These are phyloP conservation scores for Rhabdornis inornatus DNA, from an alignment of 2,113 vertebrate genomes.

Conservation along the genomic window DNA sequence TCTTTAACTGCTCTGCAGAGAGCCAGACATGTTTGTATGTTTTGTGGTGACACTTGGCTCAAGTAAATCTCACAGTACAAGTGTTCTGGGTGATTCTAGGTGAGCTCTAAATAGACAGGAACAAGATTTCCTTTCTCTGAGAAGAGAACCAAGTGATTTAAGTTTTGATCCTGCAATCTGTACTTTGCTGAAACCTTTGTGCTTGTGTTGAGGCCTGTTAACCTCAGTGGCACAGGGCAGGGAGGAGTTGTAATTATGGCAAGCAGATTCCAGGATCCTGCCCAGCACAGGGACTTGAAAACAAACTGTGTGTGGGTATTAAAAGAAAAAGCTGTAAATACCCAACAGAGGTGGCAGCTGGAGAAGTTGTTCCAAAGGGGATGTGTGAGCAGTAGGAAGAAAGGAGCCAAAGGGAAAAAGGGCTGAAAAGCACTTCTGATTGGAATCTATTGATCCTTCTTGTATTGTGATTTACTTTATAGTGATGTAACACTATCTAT, in stretches of 20 bases:
- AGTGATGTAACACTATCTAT: neutral
- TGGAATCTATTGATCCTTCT: neutral
- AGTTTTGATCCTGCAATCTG: neutral
- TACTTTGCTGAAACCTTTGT: neutral
- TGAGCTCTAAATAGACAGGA: neutral
- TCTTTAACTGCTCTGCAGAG: neutral
- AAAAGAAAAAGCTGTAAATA: neutral
- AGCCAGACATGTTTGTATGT: fast-evolving
- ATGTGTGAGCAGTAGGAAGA: neutral
- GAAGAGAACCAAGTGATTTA: neutral
- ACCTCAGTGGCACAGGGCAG: neutral
- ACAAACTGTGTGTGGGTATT: neutral
- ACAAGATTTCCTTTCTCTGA: neutral
- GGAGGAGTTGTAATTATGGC: neutral
- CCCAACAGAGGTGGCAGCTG: neutral
- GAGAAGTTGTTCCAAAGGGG: neutral
- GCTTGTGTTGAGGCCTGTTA: neutral
- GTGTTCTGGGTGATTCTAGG: neutral
- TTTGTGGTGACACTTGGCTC: neutral
- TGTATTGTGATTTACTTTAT: neutral
- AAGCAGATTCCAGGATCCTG: neutral
- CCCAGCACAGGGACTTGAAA: neutral
- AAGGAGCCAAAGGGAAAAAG: neutral
- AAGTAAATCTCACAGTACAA: neutral
- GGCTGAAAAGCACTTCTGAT: neutral